A percentile compares a stretch with the other conserved stretches of the same genome.
These are phyloP conservation scores for Aphelinus atriplicis DNA, from an alignment of 1,140 invertebrate species.

Conservation along the genomic window DNA sequence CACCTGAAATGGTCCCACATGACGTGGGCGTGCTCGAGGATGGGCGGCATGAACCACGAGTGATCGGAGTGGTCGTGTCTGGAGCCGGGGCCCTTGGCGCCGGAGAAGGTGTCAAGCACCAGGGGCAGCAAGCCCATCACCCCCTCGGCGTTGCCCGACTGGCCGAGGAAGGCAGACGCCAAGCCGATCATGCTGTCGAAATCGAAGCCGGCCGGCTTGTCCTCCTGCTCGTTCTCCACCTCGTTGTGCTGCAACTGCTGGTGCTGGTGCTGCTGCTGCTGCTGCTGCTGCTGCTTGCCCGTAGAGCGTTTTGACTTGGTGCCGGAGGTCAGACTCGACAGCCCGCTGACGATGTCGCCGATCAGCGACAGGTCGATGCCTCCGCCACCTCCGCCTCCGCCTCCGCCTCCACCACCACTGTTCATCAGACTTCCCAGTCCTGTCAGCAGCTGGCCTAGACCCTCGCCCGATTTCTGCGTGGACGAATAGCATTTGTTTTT, in stretches of 20 bases:
- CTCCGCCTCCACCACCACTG: slow-evolving; percentile 59
- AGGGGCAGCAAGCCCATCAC: slow-evolving; percentile 73
- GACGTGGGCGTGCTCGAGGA: slow-evolving; percentile 77
- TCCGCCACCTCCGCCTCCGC: slow-evolving; percentile 59
- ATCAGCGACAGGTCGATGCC: slow-evolving; percentile 68
- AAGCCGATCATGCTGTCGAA: slow-evolving; percentile 71
- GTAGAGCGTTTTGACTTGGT: slow-evolving; percentile 43
- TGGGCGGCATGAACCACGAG: slow-evolving; percentile 76
- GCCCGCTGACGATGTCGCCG: slow-evolving; percentile 67
- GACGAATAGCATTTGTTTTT: too few species aligned
- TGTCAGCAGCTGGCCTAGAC: slow-evolving; percentile 56
- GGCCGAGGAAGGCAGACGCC: slow-evolving; percentile 70
- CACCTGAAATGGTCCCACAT: slow-evolving; percentile 79
- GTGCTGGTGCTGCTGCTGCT: too few species aligned
- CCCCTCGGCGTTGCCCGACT: slow-evolving; percentile 64
- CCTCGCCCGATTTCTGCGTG: slow-evolving; percentile 34
- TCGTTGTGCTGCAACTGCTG: slow-evolving; percentile 19
- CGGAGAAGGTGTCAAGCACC: slow-evolving; percentile 70
- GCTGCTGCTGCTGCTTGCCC: slow-evolving; percentile 44
- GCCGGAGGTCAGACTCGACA: slow-evolving; percentile 50
- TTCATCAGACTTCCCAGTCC: slow-evolving; percentile 66
- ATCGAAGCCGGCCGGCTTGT: slow-evolving; percentile 56
- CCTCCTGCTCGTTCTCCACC: slow-evolving; percentile 28
- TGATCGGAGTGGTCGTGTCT: slow-evolving; percentile 75
- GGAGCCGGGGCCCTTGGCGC: slow-evolving; percentile 61